These are phyloP conservation scores for Drosophila parthenogenetica DNA, from an alignment of 2,888 invertebrate species.

Conservation along the genomic window DNA sequence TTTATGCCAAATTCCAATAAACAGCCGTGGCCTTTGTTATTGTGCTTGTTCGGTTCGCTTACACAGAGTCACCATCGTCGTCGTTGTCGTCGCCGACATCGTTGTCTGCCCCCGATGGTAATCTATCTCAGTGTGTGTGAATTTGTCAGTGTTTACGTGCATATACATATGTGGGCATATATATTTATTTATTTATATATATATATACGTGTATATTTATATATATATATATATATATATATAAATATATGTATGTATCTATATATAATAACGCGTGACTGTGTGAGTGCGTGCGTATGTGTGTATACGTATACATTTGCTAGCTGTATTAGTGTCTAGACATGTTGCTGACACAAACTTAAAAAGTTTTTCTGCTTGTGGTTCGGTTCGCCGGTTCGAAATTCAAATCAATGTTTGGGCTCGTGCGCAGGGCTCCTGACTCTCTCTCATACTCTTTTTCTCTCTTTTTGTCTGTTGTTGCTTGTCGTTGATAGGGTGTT, in stretches of 20 bases:
- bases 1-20: constrained; percentile 54
- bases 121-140: constrained; percentile 45
- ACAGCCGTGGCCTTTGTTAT: constrained; percentile 67
- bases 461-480: no score
- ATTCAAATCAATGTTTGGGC: constrained; percentile 41
- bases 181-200: not conserved
- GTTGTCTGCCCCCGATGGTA: constrained; percentile 58
- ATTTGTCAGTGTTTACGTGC: constrained; percentile 34
- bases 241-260: not conserved
- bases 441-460: constrained; percentile 1
- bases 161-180: constrained; percentile 2
- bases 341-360: constrained; percentile 67
- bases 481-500: constrained; percentile 14
- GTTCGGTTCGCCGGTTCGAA: constrained; percentile 56
- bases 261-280: no score
- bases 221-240: constrained; percentile 4
- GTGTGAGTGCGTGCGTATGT: not conserved
- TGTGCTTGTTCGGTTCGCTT: constrained; percentile 41
- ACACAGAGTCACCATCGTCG: constrained; percentile 35
- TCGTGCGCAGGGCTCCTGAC: constrained; percentile 24
- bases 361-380: constrained; percentile 38
- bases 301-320: constrained; percentile 27
- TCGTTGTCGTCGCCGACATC: constrained; percentile 23
- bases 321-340: constrained; percentile 73
- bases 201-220: constrained; percentile 5